Evolutionary conservation across 2,113 vertebrate species (phyloP).

Genomic region (Myanophis thanlyinensis): DNA sequence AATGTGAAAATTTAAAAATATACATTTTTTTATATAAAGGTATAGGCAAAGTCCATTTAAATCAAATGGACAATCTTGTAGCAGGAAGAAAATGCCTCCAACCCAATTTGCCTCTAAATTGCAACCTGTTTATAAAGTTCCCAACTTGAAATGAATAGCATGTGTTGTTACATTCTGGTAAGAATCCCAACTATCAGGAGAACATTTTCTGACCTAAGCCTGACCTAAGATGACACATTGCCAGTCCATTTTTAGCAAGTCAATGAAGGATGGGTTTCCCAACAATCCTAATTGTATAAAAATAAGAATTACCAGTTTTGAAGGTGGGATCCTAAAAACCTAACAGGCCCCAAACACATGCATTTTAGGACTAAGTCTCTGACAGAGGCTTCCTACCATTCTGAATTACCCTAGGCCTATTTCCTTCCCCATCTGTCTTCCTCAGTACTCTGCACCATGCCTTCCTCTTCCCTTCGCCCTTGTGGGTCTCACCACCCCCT

Average conservation of each 20-base stretch:
- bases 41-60: neutral
- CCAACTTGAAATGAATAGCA: neutral
- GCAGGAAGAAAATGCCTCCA: neutral
- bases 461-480: neutral
- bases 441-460: neutral
- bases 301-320: neutral
- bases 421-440: slow-evolving; percentile 33
- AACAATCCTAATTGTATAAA: neutral
- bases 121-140: neutral
- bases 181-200: neutral
- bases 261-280: neutral
- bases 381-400: neutral
- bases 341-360: neutral
- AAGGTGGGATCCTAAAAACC: neutral
- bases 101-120: neutral
- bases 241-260: neutral
- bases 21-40: neutral
- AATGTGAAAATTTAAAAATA: neutral
- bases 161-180: neutral
- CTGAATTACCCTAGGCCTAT: slow-evolving; percentile 6
- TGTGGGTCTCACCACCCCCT: neutral
- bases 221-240: neutral
- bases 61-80: neutral
- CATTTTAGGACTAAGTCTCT: neutral
- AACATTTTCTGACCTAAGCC: neutral